Conservation (phyloP, 2,888 invertebrate genomes). For the Oxytorus armatus region DNA sequence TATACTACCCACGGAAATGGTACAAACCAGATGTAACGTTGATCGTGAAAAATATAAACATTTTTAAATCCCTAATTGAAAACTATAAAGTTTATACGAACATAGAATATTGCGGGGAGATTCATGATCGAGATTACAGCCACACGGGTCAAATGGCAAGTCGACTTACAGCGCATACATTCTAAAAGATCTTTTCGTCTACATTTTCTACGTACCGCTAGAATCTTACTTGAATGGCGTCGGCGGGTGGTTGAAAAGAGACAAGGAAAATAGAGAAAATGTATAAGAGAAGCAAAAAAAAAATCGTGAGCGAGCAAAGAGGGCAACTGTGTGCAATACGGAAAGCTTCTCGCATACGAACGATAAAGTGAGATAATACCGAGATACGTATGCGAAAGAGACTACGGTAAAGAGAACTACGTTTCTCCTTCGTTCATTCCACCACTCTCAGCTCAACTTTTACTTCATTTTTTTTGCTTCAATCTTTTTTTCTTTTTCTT, state of each 20-base stretch:
- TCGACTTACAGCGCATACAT: not conserved
- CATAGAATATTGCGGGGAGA: not conserved
- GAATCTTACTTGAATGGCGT: constrained; percentile 9
- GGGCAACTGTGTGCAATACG: constrained; percentile 51
- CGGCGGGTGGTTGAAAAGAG: not conserved
- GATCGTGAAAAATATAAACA: no score
- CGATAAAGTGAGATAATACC: constrained; percentile 66
- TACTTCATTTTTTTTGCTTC: constrained; percentile 11
- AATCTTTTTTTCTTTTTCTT: constrained; percentile 34
- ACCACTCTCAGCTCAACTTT: constrained; percentile 43
- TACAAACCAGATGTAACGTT: not conserved
- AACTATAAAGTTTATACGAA: not conserved
- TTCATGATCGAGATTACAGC: constrained; percentile 20
- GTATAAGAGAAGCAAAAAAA: constrained; percentile 42
- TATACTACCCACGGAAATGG: not conserved
- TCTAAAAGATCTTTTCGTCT: constrained; percentile 15
- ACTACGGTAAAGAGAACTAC: constrained; percentile 55
- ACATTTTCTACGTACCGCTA: not conserved
- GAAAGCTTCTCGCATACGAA: constrained; percentile 64
- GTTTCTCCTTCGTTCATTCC: constrained; percentile 50
- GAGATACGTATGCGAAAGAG: constrained; percentile 68
- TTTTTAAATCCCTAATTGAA: not conserved
- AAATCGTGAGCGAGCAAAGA: constrained; percentile 50
- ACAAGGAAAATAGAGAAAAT: constrained; percentile 36
- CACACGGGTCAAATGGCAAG: constrained; percentile 11